Base-by-base conservation (phyloP, 2,888 invertebrate genomes). In the Tachina lurida region DNA sequence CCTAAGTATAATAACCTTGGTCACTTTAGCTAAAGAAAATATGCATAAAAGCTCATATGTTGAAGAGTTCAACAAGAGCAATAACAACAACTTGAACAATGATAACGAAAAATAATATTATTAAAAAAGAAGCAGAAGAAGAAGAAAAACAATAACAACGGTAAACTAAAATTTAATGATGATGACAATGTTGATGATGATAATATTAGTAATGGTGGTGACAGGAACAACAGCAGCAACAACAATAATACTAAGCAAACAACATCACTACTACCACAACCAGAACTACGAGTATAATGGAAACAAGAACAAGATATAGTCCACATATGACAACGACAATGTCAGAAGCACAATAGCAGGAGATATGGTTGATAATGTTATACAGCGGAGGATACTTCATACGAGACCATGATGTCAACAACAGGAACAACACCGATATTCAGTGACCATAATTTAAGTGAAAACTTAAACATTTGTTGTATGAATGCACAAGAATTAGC, bases 391-490 rank as follows among this genome's bases (percentile, higher is more conserved):
- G 62, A 81, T 81, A 81, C 75, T 83, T 82, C 67, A 67, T 62
- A 54, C 31, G 68, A 71, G 74, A 83, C 70, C 70, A 84, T 70
- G 80, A 80, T 80, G 84, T 80, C 87, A 87, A 86, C 86, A 81
- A 82, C 80, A 85, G 80, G 83, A 83, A 87, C 22, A 62, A 54
- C 73, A 76, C 39, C 83, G 82, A 86, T 83, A 80, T 86, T 87
- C 83, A 80, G 73, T 81, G 84, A 81, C 76, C 80, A 85, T 85
- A 84, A 86, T 87, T 87, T 77, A 83, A 84, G 58, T 80, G 80
- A 80, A 76, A 83, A 76, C 74, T 73, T 74, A 74, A 47, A 80
- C 71, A 74, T 77, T 67, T 74, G 10, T 43, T 31, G 13, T 12
- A 65, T 43, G 49, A 47, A 58, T 15, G 12, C 43, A 17, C 22